Evolutionary conservation across 2,888 invertebrate genomes (phyloP).

Genomic region (Leptinotarsa juncta): DNA sequence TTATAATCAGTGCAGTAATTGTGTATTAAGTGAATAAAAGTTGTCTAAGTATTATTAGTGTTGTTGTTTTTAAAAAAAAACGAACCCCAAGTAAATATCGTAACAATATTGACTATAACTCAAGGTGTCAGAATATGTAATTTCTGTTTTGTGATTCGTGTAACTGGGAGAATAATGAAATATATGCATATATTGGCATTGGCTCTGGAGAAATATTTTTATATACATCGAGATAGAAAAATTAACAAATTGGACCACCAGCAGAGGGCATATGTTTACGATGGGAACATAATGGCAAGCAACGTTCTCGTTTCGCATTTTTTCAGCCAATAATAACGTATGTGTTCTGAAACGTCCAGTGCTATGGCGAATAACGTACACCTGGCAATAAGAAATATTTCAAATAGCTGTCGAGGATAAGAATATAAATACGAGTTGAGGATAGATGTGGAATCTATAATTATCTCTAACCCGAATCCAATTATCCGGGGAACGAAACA

Average conservation of each 20-base stretch:
- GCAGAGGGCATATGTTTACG: neutral
- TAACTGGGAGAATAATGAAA: neutral
- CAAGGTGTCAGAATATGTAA: too few relatives aligned
- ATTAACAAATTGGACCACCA: conserved; percentile 23
- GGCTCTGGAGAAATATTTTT: neutral
- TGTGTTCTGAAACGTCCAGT: conserved; percentile 17
- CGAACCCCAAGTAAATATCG: too few relatives aligned
- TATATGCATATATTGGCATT: neutral
- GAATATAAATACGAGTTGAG: conserved; percentile 26
- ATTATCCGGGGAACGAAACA: conserved; percentile 24
- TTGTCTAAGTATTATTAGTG: too few relatives aligned
- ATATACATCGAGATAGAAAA: neutral
- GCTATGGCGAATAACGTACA: conserved; percentile 31
- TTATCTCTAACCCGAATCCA: conserved; percentile 28
- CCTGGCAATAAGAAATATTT: conserved; percentile 34
- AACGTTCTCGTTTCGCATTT: conserved; percentile 5
- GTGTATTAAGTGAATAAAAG: too few relatives aligned
- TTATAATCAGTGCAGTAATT: too few relatives aligned
- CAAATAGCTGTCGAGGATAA: conserved; percentile 30
- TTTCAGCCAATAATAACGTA: conserved; percentile 12
- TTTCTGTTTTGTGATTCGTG: too few relatives aligned
- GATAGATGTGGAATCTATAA: conserved; percentile 27
- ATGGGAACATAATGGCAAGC: conserved; percentile 11
- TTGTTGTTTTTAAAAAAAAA: too few relatives aligned
- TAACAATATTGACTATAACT: too few relatives aligned